A percentile compares a stretch with the other conserved stretches of the same genome.
Evolutionary conservation across 2,797 vertebrate species (phyloP).

Genomic region (Halcyon smyrnensis): DNA sequence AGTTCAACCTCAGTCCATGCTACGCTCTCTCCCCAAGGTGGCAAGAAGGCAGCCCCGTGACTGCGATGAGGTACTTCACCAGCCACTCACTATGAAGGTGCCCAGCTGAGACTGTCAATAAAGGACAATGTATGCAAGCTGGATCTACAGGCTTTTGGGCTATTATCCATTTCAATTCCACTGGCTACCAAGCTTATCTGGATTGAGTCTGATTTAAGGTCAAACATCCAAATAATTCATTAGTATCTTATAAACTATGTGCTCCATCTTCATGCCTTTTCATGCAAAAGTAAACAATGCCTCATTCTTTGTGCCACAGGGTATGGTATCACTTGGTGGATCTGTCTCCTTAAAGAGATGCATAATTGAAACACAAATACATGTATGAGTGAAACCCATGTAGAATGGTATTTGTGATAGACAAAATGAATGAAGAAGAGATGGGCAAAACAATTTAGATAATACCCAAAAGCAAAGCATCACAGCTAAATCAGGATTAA

Average conservation of each 20-base stretch:
- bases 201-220: constrained; percentile 21
- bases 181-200: neutral
- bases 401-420: constrained; percentile 21
- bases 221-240: constrained; percentile 43
- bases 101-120: neutral
- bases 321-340: neutral
- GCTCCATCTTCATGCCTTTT: constrained; percentile 4
- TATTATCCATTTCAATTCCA: constrained; percentile 1
- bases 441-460: constrained; percentile 38
- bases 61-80: neutral
- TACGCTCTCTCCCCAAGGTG: rapidly evolving
- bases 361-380: constrained; percentile 47
- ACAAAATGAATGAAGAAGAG: constrained; percentile 17
- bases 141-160: neutral
- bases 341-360: constrained; percentile 35
- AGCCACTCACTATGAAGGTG: neutral
- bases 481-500: constrained; percentile 55
- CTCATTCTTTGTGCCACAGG: neutral
- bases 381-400: constrained; percentile 10
- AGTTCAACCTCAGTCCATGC: neutral
- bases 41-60: rapidly evolving
- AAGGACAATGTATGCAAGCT: neutral
- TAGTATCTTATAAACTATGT: neutral
- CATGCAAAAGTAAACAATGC: constrained; percentile 34
- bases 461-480: constrained; percentile 36